These are phyloP conservation scores for Lasioglossum oenotherae DNA, from an alignment of 2,888 invertebrate species.

Conservation along the genomic window DNA sequence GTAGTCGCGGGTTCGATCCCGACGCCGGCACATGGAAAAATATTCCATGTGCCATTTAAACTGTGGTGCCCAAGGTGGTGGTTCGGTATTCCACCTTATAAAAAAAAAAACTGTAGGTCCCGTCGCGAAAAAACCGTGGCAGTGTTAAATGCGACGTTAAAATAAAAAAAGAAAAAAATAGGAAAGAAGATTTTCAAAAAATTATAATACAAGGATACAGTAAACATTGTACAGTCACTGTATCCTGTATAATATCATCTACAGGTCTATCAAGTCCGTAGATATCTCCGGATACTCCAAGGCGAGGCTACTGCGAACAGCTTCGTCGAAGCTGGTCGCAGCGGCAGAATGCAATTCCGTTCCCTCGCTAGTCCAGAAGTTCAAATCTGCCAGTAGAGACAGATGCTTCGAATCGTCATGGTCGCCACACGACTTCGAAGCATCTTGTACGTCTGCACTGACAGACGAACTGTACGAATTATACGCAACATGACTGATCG, in stretches of 20 bases:
- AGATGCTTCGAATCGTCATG: background rate
- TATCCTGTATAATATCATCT: background rate
- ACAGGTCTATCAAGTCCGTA: constrained; percentile 19
- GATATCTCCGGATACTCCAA: constrained; percentile 16
- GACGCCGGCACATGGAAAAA: too few relatives aligned
- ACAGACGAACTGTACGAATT: background rate
- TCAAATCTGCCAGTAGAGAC: constrained; percentile 13
- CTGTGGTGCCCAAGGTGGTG: too few relatives aligned
- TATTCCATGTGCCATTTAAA: too few relatives aligned
- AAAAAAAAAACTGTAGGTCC: too few relatives aligned
- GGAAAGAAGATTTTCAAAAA: too few relatives aligned
- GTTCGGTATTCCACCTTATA: too few relatives aligned
- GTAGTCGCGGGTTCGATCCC: too few relatives aligned
- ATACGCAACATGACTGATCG: background rate
- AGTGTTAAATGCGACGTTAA: too few relatives aligned
- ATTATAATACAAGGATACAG: too few relatives aligned
- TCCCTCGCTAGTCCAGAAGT: constrained; percentile 10
- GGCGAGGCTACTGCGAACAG: background rate
- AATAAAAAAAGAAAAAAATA: too few relatives aligned
- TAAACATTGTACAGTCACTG: too few relatives aligned
- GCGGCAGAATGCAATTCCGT: background rate
- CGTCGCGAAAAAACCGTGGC: too few relatives aligned
- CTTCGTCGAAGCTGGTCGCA: constrained; percentile 27
- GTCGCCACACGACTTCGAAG: background rate
- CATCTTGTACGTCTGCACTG: background rate